Base-by-base conservation (phyloP, 2,888 invertebrate genomes). In the Drosophila fulvimacula region DNA sequence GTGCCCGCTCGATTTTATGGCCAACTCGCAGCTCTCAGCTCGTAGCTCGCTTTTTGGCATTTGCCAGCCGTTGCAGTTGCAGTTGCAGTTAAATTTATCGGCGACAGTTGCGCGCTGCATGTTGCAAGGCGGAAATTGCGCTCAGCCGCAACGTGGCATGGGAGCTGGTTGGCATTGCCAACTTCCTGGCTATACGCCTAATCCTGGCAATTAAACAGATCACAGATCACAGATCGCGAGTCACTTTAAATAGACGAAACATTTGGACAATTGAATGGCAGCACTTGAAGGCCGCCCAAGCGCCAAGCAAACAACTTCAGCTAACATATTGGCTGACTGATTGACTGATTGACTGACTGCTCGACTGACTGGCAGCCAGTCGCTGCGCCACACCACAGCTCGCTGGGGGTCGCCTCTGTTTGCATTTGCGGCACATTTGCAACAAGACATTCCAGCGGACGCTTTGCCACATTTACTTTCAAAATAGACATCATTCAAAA, bases 401-500 rank as follows among this genome's bases (percentile, higher is more conserved):
- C 67, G 88, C 86, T 88, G 83, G 88, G 80, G 83, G 83, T 88
- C 88, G 62, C 36, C 27, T 30, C 34, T 36, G 46, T 38, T 19
- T 46, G 39, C 75, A 72, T 81, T 80, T 73, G 74, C 64, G 89
- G 82, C 77, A 88, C 89, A 86, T 81, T 89, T 89, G 73, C 66
- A 57, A 42, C 55, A 46, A 74, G 60, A 71, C 69, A 82, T 79
- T 72, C 74, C 76, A 52, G 62, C 46, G 52, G 58, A 52, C 81
- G 75, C 76, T 79, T 65, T 82, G 88, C 84, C 69, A 76, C 88
- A 89, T 89, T 89, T 81, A 76, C 81, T 73, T 69, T 77, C 60
- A 68, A 90, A 87, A 82, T 90, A 89, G 89, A 79, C 80, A 86
- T 82, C 84, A 70, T 72, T 83, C 81, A 70, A 68, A 52, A 62